Conservation (phyloP, 1,140 invertebrate species). For the Danaus melanippus region DNA sequence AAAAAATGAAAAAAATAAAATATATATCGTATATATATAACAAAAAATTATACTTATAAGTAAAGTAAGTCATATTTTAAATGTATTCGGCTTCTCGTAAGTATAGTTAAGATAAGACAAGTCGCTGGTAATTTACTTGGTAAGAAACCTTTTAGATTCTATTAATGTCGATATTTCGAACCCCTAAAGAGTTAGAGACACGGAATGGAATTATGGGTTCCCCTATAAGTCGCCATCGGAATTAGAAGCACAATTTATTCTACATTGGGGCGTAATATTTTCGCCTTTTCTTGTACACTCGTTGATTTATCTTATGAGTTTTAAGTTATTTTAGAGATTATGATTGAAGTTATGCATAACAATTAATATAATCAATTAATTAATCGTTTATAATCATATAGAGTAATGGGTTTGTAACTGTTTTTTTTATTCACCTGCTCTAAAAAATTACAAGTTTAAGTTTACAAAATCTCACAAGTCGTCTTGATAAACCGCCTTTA, state of each 20-base stretch:
- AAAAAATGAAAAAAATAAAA: too few species aligned
- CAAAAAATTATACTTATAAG: too few species aligned
- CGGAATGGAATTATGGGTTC: conserved; percentile 64
- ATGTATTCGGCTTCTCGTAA: too few species aligned
- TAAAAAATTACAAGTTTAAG: too few species aligned
- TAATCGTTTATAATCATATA: too few species aligned
- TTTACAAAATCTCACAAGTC: too few species aligned
- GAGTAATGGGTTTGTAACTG: too few species aligned
- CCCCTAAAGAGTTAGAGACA: conserved; percentile 66
- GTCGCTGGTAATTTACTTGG: conserved; percentile 38
- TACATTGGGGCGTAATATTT: conserved; percentile 37
- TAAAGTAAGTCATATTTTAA: too few species aligned
- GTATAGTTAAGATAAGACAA: conserved; percentile 9
- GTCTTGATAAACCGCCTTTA: too few species aligned
- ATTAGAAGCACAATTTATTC: conserved; percentile 60
- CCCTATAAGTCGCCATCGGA: conserved; percentile 58
- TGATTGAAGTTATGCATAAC: not conserved
- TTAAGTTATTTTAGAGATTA: conserved; percentile 3
- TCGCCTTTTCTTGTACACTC: conserved; percentile 21
- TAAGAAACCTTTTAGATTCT: conserved; percentile 63
- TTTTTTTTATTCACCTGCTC: too few species aligned
- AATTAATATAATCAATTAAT: too few species aligned
- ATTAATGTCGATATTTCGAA: conserved; percentile 58
- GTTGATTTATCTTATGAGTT: conserved; percentile 1
- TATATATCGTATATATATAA: too few species aligned